phyloP scores from a whole-genome alignment of 2,113 vertebrate genomes.

The Uria aalge region DNA sequence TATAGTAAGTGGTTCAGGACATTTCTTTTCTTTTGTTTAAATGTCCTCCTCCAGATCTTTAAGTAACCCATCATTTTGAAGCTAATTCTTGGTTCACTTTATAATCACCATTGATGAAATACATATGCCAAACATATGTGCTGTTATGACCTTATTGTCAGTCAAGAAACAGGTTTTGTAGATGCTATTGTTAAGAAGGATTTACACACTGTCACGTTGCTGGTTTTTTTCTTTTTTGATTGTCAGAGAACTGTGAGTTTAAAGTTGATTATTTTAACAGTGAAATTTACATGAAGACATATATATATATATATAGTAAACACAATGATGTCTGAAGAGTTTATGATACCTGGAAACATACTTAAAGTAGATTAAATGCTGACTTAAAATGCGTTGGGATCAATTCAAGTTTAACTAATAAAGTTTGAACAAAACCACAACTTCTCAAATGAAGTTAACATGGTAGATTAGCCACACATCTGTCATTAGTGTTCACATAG shows the following conservation, averaged over 20 bases:
- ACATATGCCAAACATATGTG: constrained; percentile 74
- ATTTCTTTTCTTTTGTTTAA: constrained; percentile 67
- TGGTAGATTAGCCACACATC: constrained; percentile 77
- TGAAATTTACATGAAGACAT: constrained; percentile 60
- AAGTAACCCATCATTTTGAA: constrained; percentile 65
- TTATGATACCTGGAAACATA: constrained; percentile 73
- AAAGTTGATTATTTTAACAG: constrained; percentile 76
- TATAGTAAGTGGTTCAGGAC: constrained; percentile 66
- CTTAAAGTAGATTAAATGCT: constrained; percentile 70
- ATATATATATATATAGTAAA: not conserved
- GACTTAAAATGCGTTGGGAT: constrained; percentile 70
- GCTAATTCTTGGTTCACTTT: constrained; percentile 66
- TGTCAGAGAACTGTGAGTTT: constrained; percentile 43
- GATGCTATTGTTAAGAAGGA: constrained; percentile 68
- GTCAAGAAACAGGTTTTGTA: constrained; percentile 61
- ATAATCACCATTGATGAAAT: constrained; percentile 71
- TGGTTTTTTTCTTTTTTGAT: constrained; percentile 13
- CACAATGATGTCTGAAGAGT: constrained; percentile 42
- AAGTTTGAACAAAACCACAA: constrained; percentile 80
- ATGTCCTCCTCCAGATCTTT: constrained; percentile 48
- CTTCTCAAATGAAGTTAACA: constrained; percentile 77
- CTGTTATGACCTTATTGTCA: constrained; percentile 69
- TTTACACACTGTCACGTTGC: constrained; percentile 68
- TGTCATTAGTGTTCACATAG: constrained; percentile 65
- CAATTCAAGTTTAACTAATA: constrained; percentile 76